Conservation (phyloP, 2,113 vertebrate species). For the Puntigrus tetrazona region DNA sequence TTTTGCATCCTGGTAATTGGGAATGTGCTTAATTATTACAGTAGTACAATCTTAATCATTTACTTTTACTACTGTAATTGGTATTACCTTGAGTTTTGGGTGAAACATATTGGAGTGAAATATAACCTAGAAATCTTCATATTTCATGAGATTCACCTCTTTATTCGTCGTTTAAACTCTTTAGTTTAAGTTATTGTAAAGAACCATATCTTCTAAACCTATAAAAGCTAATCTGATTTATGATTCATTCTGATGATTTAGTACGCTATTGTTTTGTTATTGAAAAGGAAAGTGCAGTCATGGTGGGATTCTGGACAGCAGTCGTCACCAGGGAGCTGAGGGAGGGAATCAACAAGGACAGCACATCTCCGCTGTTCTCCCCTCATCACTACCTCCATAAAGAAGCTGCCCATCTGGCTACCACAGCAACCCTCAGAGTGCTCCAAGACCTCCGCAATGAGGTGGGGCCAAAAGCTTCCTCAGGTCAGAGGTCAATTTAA, state of each 20-base stretch:
- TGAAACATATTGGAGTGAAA: not conserved
- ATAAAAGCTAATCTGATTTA: not conserved
- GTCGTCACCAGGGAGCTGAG: conserved; percentile 70
- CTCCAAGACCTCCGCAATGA: conserved; percentile 76
- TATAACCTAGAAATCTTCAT: not conserved
- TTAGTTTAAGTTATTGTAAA: not conserved
- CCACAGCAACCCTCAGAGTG: conserved; percentile 76
- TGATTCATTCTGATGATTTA: not conserved
- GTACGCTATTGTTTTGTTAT: not conserved
- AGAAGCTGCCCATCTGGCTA: conserved; percentile 78
- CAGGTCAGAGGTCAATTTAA: conserved; percentile 66
- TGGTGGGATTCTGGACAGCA: conserved; percentile 82
- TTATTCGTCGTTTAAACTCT: no score
- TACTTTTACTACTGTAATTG: not conserved
- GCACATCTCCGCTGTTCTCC: conserved; percentile 79
- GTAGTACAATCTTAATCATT: not conserved
- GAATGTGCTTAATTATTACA: not conserved
- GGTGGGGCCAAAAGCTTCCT: conserved; percentile 76
- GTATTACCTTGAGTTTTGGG: not conserved
- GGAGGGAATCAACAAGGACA: conserved; percentile 91
- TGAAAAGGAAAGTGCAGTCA: conserved; percentile 87
- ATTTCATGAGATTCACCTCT: not conserved
- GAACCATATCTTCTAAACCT: not conserved
- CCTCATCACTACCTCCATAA: conserved; percentile 81
- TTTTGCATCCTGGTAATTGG: not conserved